Base-by-base conservation (phyloP, 2,888 invertebrate genomes). In the Pocota personata region DNA sequence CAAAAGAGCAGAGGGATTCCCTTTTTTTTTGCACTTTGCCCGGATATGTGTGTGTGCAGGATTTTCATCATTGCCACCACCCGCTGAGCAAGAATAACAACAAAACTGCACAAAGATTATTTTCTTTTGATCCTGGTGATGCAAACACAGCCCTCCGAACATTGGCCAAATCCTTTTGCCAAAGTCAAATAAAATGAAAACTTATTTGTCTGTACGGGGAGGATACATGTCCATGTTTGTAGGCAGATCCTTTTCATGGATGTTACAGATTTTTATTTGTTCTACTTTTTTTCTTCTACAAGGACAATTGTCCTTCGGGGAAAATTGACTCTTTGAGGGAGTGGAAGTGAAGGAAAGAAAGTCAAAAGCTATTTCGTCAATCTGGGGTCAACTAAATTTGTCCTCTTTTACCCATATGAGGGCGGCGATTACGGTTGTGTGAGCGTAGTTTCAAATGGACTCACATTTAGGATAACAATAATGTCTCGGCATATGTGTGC, bases 201-300 rank as follows among this genome's bases (percentile, higher is more conserved):
- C 86, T 86, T 86, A 86, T 86, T 86, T 86, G 86, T 86, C 86
- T 35, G 58, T 32, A 37, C 24, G 76, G 55, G 60, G 57, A 62
- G 62, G 60, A 57, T 58, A 71, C 71, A 66, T 58, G 82, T 43
- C 75, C 71, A 19, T 73, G 73, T 58, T 58, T 72, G 77, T 72
- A 86, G 76, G 86, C 86, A 82, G 82, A 86, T 86, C 86, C 82
- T 67, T 86, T 82, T 86, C 86, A 82, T 82, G 60, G 82, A 60
- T 82, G 76, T 86, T 86, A 86, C 86, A 88, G 77, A 84, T 77
- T 86, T 82, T 77, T 86, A 86, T 86, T 89, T 87, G 83, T 88
- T 88, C 77, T 87, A 66, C 52, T 84, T 88, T 66, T 57, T 58
- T n/a, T 55, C 12, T 32, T 37, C 57, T 43, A 57, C 32, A 57